phyloP scores from a whole-genome alignment of 2,888 invertebrate genomes.

The Thecocarcelia acutangulata region DNA sequence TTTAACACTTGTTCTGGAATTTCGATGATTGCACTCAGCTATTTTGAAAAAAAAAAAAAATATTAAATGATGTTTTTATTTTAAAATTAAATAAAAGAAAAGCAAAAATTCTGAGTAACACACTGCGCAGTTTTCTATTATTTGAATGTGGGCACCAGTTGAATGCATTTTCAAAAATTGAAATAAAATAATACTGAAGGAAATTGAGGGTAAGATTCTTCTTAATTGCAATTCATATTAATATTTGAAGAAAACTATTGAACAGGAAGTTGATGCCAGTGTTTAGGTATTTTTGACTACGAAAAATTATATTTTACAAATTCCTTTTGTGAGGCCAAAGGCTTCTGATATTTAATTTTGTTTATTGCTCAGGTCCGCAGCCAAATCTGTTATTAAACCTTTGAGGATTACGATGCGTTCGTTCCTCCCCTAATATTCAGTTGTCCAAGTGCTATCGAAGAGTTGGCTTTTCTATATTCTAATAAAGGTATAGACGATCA shows the following conservation, averaged over 20 bases:
- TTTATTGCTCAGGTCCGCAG: too few relatives aligned
- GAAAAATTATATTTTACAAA: too few relatives aligned
- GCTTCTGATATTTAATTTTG: too few relatives aligned
- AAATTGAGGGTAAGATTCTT: slow-evolving; percentile 25
- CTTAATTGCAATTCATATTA: slow-evolving; percentile 12
- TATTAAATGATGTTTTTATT: too few relatives aligned
- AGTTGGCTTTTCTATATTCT: too few relatives aligned
- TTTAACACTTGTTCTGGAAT: slow-evolving; percentile 61
- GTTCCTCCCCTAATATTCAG: too few relatives aligned
- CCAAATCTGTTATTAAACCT: too few relatives aligned
- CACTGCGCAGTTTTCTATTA: slow-evolving; percentile 9
- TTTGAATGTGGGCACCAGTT: slow-evolving; percentile 10
- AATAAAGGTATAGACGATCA: too few relatives aligned
- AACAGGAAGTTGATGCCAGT: background rate
- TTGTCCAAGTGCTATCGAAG: too few relatives aligned
- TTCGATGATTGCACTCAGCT: slow-evolving; percentile 40
- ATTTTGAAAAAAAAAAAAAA: background rate
- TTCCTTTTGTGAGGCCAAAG: too few relatives aligned
- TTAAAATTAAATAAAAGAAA: slow-evolving; percentile 3
- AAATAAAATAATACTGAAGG: background rate
- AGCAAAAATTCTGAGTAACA: slow-evolving; percentile 47
- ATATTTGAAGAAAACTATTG: background rate
- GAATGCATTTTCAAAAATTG: background rate
- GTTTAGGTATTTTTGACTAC: too few relatives aligned
- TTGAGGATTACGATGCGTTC: too few relatives aligned